Evolutionary conservation across 2,888 invertebrate species (phyloP), one percentile per base, ranked within the genome.

Genomic region (Glaucopsyche alexis): DNA sequence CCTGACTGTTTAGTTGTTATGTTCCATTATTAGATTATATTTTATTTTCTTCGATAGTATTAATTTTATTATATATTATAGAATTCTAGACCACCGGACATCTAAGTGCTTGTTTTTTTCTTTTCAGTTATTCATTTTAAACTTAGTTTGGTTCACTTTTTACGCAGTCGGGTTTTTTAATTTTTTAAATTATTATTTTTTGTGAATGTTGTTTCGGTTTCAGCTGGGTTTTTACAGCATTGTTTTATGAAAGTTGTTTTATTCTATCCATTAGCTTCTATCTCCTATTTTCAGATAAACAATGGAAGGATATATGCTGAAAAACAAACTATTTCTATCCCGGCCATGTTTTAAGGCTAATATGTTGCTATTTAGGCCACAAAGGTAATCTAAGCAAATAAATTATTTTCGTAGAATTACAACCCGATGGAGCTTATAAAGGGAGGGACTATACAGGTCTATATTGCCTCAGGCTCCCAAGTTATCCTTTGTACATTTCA

Each of bases 251-350:
- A 16, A 55, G 55, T 19, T 55, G 55, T 55, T 55, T 55, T 55
- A 19, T 55, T 11, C 16, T 42, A 7, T 19, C 19, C 8, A 19
- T 55, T 19, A 55, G 55, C 55, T 55, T 55, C 55, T 19, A 55
- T 55, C 19, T 49, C 42, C 49, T 19, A 55, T 55, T 55, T 52
- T 19, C 19, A 55, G 19, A 19, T 55, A 55, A 55, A 55, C 19
- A 55, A 55, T 55, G 55, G 19, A 55, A 16, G 55, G 55, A 55
- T 55, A 16, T 19, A 19, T 55, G 55, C 55, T 55, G 7, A 50
- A 16, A 55, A 55, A 55, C 11, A 55, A 55, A 55, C 55, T 16
- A 55, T 19, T 16, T 55, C 55, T 19, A 55, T 55, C 11, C 55
- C 11, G 55, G 19, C 19, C 19, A 19, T 55, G 11, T 19, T 55